phyloP scores from a whole-genome alignment of 1,140 invertebrate species.

The Drosophila ambigua region DNA sequence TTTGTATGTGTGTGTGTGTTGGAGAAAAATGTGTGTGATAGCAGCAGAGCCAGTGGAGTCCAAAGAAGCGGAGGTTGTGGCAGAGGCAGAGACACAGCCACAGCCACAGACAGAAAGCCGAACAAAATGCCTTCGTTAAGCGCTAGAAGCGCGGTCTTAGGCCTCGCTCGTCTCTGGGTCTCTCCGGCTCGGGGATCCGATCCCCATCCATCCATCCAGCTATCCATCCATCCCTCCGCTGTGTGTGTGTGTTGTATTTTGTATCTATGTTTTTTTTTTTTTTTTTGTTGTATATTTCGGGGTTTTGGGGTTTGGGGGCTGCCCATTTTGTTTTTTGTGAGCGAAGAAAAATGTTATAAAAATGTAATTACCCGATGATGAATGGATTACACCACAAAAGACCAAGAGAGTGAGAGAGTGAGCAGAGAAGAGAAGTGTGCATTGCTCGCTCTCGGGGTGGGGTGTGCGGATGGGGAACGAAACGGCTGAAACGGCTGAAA shows the following conservation, averaged over 20 bases:
- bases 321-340: conserved; percentile 74
- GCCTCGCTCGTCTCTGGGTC: conserved; percentile 46
- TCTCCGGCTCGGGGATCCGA: too few species aligned
- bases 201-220: too few species aligned
- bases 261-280: conserved; percentile 27
- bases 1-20: conserved; percentile 26
- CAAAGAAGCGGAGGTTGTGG: conserved; percentile 6
- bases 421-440: conserved; percentile 47
- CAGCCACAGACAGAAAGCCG: conserved; percentile 52
- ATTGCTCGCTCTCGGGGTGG: conserved; percentile 46
- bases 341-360: conserved; percentile 81
- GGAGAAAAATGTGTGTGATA: conserved; percentile 68
- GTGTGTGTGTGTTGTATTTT: conserved; percentile 15
- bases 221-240: too few species aligned
- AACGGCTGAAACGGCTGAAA: conserved; percentile 9
- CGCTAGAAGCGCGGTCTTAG: conserved; percentile 67
- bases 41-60: conserved; percentile 30
- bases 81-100: conserved; percentile 14
- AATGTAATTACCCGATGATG: conserved; percentile 83
- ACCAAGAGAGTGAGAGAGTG: conserved; percentile 20
- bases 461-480: conserved; percentile 49
- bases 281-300: conserved; percentile 42
- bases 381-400: conserved; percentile 82
- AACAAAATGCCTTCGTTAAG: conserved; percentile 81
- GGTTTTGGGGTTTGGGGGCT: conserved; percentile 20